phyloP scores from a whole-genome alignment of 1,140 invertebrate genomes.

The Neotoxoptera formosana region DNA sequence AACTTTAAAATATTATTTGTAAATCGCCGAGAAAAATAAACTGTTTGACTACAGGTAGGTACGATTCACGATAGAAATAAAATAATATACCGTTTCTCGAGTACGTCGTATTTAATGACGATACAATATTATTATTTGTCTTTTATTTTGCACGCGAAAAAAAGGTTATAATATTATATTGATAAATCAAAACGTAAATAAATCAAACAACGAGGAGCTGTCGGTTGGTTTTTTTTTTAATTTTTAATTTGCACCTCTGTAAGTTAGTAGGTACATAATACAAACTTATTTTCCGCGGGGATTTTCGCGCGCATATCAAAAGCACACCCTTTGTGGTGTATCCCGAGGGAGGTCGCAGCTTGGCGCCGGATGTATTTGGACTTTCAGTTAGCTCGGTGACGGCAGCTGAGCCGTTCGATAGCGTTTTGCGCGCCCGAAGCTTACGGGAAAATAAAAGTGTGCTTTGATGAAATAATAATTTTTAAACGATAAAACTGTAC shows the following conservation, averaged over 20 bases:
- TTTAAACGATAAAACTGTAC: not conserved
- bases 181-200: not conserved
- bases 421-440: not conserved
- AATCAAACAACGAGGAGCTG: not conserved
- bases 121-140: not conserved
- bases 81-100: not conserved
- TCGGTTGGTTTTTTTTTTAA: not conserved
- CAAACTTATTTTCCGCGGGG: not conserved
- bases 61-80: not conserved
- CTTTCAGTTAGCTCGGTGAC: conserved; percentile 41
- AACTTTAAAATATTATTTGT: not conserved
- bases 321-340: conserved; percentile 23
- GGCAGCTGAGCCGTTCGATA: not conserved
- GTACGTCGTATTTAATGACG: not conserved
- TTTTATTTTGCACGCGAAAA: not conserved
- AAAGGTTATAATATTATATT: not conserved
- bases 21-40: not conserved
- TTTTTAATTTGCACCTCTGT: conserved; percentile 21
- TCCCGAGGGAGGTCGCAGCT: conserved; percentile 39
- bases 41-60: not conserved
- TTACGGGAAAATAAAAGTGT: not conserved
- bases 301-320: conserved; percentile 38
- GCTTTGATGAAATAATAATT: not conserved
- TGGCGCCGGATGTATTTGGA: conserved; percentile 41
- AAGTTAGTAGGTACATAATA: not conserved